Percentiles rank a stretch among this genome's conserved stretches.
Conservation (phyloP, 2,888 invertebrate genomes). For the Oligia strigilis region DNA sequence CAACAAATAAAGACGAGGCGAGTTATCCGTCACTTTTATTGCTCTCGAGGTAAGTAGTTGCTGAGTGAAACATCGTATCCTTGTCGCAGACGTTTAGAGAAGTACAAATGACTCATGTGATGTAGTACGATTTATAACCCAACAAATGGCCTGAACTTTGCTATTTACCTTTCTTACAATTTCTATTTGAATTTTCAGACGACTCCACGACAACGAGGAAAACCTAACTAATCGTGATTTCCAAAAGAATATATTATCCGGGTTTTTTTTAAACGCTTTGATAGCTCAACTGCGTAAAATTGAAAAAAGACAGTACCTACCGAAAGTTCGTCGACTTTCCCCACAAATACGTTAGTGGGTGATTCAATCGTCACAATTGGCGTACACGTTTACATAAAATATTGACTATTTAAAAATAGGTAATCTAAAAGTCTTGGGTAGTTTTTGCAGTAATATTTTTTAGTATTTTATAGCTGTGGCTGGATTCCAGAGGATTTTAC, state of each 20-base stretch:
- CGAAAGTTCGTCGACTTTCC: conserved; percentile 9
- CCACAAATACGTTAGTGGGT: conserved; percentile 10
- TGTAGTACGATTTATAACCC: conserved; percentile 50
- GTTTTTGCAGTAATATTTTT: conserved; percentile 68
- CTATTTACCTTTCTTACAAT: conserved; percentile 18
- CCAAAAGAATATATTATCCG: neutral
- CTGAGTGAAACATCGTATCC: conserved; percentile 58
- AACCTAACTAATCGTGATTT: conserved; percentile 16
- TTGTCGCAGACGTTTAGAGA: conserved; percentile 46
- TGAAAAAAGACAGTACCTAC: conserved; percentile 1
- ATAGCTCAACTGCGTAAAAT: conserved; percentile 5
- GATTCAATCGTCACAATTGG: conserved; percentile 20
- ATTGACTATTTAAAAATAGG: conserved; percentile 45
- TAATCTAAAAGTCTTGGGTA: conserved; percentile 28
- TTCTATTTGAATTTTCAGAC: conserved; percentile 11
- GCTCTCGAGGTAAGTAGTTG: conserved; percentile 50
- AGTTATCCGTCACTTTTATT: conserved; percentile 64
- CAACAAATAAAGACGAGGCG: conserved; percentile 55
- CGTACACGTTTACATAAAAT: conserved; percentile 37
- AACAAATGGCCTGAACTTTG: conserved; percentile 43
- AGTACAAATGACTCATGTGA: conserved; percentile 55
- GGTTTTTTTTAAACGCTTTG: conserved; percentile 17
- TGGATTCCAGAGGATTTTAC: conserved; percentile 77
- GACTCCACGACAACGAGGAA: neutral
- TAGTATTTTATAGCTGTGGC: conserved; percentile 75